These are phyloP conservation scores for Hyposoter didymator DNA, from an alignment of 2,888 invertebrate species.

Conservation along the genomic window DNA sequence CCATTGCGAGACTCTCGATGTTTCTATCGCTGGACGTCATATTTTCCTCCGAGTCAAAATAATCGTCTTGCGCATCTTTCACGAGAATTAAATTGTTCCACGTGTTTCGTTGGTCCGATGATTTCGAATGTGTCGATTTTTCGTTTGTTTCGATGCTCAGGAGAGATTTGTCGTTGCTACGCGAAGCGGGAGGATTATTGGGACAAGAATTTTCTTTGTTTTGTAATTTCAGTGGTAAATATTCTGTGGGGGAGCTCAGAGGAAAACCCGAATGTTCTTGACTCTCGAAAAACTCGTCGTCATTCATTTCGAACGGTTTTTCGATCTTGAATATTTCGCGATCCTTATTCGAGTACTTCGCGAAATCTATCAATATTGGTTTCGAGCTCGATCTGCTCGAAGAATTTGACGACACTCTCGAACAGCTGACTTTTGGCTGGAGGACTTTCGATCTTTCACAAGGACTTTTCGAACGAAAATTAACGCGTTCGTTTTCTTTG, in stretches of 20 bases:
- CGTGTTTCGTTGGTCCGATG: background rate
- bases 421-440: background rate
- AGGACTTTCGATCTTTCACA: background rate
- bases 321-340: background rate
- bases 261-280: background rate
- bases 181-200: background rate
- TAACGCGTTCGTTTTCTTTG: constrained; percentile 1
- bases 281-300: background rate
- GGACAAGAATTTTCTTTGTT: background rate
- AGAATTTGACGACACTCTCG: background rate
- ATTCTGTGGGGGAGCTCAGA: background rate
- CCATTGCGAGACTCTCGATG: constrained; percentile 11
- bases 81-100: background rate
- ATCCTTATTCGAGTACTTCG: background rate
- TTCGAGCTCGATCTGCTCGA: constrained; percentile 10
- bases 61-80: background rate
- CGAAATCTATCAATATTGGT: background rate
- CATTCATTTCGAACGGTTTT: background rate
- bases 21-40: background rate
- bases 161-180: background rate
- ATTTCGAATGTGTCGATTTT: background rate
- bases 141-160: background rate
- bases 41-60: background rate
- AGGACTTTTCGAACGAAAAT: constrained; percentile 36
- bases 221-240: background rate